These are phyloP conservation scores for Enteromius mattozi DNA, from an alignment of 2,797 vertebrate species.

Conservation along the genomic window DNA sequence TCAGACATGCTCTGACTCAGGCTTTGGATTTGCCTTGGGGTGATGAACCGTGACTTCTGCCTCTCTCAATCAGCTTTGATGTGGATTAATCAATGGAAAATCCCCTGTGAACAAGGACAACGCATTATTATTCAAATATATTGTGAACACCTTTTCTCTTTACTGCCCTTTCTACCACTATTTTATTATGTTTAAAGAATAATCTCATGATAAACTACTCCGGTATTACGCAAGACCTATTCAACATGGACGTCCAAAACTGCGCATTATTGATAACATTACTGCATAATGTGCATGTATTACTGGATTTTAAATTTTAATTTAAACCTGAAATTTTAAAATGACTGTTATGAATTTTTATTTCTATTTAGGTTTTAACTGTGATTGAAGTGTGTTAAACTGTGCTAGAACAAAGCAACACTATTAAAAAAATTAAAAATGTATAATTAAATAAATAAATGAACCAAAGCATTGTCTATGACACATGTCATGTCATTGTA, in stretches of 20 bases:
- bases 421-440: background rate
- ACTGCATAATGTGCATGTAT: background rate
- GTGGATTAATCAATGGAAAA: constrained; percentile 54
- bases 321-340: background rate
- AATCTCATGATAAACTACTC: background rate
- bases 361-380: background rate
- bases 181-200: background rate
- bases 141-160: background rate
- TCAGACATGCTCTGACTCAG: constrained; percentile 45
- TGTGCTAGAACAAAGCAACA: background rate
- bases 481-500: background rate
- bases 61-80: constrained; percentile 42
- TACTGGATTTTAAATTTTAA: background rate
- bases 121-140: constrained; percentile 39
- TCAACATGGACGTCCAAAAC: background rate
- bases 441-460: background rate
- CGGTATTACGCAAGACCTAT: background rate
- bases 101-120: constrained; percentile 8
- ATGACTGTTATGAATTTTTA: background rate
- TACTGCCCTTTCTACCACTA: background rate
- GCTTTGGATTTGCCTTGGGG: constrained; percentile 38
- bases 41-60: constrained; percentile 46
- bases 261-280: too few species aligned
- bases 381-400: background rate
- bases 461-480: background rate